Conservation (phyloP, 2,888 invertebrate genomes). For the Euplagia quadripunctaria region DNA sequence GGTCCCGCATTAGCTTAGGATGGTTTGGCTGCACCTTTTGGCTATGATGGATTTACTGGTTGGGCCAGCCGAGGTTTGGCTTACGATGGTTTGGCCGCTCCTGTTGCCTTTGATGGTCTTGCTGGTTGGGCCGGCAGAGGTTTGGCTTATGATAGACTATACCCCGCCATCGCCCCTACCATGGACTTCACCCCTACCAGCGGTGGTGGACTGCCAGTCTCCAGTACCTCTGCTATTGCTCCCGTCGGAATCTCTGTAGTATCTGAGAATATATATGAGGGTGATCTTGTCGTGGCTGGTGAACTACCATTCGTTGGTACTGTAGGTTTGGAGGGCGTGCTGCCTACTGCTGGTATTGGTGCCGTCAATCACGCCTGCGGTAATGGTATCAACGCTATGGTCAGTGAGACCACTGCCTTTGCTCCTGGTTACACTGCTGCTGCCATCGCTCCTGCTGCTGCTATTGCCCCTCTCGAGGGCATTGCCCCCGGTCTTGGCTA, state of each 20-base stretch:
- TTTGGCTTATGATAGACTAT: background rate
- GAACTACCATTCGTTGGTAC: slow-evolving; percentile 60
- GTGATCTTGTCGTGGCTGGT: slow-evolving; percentile 48
- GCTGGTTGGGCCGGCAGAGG: background rate
- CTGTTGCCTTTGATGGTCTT: background rate
- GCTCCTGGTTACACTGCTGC: slow-evolving; percentile 1
- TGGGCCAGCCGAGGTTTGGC: background rate
- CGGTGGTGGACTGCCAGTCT: slow-evolving; percentile 51
- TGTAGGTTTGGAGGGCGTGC: slow-evolving; percentile 52
- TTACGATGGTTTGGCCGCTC: slow-evolving; percentile 3
- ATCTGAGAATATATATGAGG: slow-evolving; percentile 60
- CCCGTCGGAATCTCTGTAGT: slow-evolving; percentile 55
- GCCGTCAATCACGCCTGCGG: too few relatives aligned
- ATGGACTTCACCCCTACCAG: slow-evolving; percentile 36
- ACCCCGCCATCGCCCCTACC: background rate
- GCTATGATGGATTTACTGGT: background rate
- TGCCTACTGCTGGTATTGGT: too few relatives aligned
- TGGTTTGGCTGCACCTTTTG: slow-evolving; percentile 2
- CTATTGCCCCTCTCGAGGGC: too few relatives aligned
- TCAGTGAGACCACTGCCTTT: slow-evolving; percentile 5
- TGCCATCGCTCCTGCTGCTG: too few relatives aligned
- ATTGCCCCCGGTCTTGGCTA: background rate
- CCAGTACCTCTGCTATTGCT: slow-evolving; percentile 49
- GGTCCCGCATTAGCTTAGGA: too few relatives aligned
- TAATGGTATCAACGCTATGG: slow-evolving; percentile 35